Conservation (phyloP, 92 coral and sea anemone genomes). For the Palythoa caribaeorum region DNA sequence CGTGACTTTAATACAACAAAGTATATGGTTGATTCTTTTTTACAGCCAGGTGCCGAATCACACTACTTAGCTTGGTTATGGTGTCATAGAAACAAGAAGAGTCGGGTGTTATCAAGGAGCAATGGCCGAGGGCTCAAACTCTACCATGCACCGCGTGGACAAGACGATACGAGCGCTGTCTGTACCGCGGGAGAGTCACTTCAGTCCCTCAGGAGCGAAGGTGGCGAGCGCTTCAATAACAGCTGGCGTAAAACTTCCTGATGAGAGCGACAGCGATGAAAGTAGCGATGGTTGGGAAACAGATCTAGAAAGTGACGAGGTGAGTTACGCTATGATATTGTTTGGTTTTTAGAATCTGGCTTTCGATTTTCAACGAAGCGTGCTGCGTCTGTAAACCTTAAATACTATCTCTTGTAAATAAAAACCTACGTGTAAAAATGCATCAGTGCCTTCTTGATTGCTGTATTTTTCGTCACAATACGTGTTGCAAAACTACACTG, state of each 20-base stretch:
- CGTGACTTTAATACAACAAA: neutral
- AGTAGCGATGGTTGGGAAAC: conserved; percentile 91
- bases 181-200: conserved; percentile 30
- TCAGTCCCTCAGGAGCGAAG: neutral
- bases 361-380: too few species aligned
- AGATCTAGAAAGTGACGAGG: too few species aligned
- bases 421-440: too few species aligned
- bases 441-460: too few species aligned
- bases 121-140: conserved; percentile 45
- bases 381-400: too few species aligned
- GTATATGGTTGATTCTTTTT: neutral
- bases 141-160: conserved; percentile 77
- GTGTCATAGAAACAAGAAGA: neutral
- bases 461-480: too few species aligned
- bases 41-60: neutral
- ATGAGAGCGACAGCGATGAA: conserved; percentile 58
- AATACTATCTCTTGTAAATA: too few species aligned
- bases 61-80: neutral
- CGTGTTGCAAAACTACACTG: too few species aligned
- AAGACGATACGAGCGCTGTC: conserved; percentile 76
- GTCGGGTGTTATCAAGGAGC: neutral
- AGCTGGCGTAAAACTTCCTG: conserved; percentile 38
- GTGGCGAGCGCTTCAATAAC: conserved; percentile 48
- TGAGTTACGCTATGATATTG: too few species aligned
- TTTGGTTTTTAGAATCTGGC: too few species aligned